These are phyloP conservation scores for Hystrix brachyura DNA, from an alignment of 2,113 vertebrate species.

Conservation along the genomic window DNA sequence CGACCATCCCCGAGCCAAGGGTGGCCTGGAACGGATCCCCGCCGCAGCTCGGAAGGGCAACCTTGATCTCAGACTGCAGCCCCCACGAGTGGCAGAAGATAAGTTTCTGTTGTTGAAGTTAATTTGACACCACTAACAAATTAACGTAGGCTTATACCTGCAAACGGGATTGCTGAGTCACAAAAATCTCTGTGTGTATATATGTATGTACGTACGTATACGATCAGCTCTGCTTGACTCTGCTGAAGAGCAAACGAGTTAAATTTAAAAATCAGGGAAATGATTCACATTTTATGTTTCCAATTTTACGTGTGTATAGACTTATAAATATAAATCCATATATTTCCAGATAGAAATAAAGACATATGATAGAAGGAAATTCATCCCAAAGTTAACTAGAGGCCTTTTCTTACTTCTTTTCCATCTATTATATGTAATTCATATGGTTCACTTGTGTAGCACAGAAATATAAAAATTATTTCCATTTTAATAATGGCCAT, in stretches of 20 bases:
- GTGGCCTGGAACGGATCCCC: background rate
- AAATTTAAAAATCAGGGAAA: constrained; percentile 6
- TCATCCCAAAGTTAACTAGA: background rate
- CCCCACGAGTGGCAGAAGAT: background rate
- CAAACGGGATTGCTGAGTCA: background rate
- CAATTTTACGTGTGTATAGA: background rate
- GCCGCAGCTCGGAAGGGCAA: background rate
- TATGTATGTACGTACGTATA: too few species aligned
- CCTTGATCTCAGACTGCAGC: background rate
- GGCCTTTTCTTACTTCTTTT: background rate
- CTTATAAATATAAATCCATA: background rate
- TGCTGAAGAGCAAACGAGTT: background rate
- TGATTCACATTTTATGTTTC: background rate
- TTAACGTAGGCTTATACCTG: too few species aligned
- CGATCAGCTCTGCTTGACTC: background rate
- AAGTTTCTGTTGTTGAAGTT: background rate
- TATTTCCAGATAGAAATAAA: constrained; percentile 18
- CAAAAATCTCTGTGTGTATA: background rate
- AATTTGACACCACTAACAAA: background rate
- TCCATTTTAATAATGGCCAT: background rate
- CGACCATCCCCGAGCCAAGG: background rate
- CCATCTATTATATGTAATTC: background rate
- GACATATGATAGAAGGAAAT: background rate
- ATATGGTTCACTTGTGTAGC: background rate
- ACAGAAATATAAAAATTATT: background rate